Evolutionary conservation across 1,140 invertebrate genomes (phyloP).

Genomic region (Zaprionus vittiger): DNA sequence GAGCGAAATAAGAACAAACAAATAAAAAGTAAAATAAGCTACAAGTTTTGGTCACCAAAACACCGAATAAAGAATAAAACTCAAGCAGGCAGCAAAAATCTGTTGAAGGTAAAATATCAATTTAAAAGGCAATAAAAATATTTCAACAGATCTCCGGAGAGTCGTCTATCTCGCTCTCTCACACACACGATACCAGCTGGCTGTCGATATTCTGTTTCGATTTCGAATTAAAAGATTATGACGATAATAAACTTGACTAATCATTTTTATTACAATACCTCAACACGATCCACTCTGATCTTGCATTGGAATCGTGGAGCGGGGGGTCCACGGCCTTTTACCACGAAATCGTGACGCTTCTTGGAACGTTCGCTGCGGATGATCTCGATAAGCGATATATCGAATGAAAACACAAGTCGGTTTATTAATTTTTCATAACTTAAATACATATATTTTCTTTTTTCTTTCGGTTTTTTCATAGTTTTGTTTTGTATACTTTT

Average conservation of each 20-base stretch:
- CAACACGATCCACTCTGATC: slow-evolving; percentile 26
- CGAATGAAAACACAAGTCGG: slow-evolving; percentile 53
- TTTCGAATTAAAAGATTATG: slow-evolving; percentile 82
- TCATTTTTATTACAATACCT: slow-evolving; percentile 77
- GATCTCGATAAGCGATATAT: slow-evolving; percentile 53
- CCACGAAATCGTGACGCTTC: slow-evolving; percentile 55
- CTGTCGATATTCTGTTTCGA: slow-evolving; percentile 75
- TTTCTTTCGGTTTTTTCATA: slow-evolving; percentile 53
- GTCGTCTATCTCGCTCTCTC: slow-evolving; percentile 12
- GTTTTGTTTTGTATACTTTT: slow-evolving; percentile 56
- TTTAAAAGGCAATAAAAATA: slow-evolving; percentile 79
- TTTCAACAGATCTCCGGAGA: slow-evolving; percentile 45
- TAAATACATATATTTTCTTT: slow-evolving; percentile 75
- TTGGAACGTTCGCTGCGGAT: slow-evolving; percentile 46
- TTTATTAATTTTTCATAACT: slow-evolving; percentile 83
- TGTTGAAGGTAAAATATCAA: slow-evolving; percentile 77
- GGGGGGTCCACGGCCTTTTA: slow-evolving; percentile 53
- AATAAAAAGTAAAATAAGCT: slow-evolving; percentile 23
- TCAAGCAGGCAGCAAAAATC: slow-evolving; percentile 63
- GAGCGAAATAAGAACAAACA: slow-evolving; percentile 31
- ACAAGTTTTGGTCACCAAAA: slow-evolving; percentile 45
- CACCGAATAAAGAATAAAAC: slow-evolving; percentile 45
- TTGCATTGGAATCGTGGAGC: slow-evolving; percentile 6
- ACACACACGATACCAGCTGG: neutral
- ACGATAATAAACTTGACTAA: slow-evolving; percentile 83